A percentile compares a stretch with the other conserved stretches of the same genome.
phyloP scores from a whole-genome alignment of 1,140 invertebrate genomes.

The Tetraneura akinire region DNA sequence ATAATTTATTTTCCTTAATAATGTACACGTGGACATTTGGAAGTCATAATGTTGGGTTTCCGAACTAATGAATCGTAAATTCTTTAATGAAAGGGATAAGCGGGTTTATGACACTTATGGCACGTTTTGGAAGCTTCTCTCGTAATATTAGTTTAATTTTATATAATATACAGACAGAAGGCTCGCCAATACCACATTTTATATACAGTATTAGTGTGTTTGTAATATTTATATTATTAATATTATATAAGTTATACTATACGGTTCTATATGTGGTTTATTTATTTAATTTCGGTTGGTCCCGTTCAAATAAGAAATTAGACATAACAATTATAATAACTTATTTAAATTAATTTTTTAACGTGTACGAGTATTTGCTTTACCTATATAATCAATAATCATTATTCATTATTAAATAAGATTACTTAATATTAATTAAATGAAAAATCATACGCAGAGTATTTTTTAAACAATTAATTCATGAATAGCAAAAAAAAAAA shows the following conservation, averaged over 20 bases:
- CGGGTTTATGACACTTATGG: conserved; percentile 49
- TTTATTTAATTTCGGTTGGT: no score
- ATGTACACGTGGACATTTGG: conserved; percentile 47
- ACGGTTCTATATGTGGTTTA: no score
- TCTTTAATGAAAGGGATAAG: conserved; percentile 43
- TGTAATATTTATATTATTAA: conserved; percentile 20
- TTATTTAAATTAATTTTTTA: not conserved
- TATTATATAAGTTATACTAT: not conserved
- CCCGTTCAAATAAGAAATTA: no score
- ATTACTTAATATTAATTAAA: no score
- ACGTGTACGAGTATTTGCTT: no score
- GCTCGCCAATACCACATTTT: conserved; percentile 16
- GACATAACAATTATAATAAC: no score
- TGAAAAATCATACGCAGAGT: no score
- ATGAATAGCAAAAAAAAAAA: no score
- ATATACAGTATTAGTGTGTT: not conserved
- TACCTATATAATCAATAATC: no score
- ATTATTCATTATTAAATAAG: no score
- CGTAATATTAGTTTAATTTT: conserved; percentile 38
- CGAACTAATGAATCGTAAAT: conserved; percentile 49
- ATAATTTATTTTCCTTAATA: conserved; percentile 48
- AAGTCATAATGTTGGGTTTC: conserved; percentile 50
- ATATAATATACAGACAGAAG: conserved; percentile 20
- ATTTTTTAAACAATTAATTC: no score
- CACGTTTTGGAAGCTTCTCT: conserved; percentile 16